Evolutionary conservation across 2,888 invertebrate genomes (phyloP), one percentile per base, ranked within the genome.

Genomic region (Drosophila pegasa): DNA sequence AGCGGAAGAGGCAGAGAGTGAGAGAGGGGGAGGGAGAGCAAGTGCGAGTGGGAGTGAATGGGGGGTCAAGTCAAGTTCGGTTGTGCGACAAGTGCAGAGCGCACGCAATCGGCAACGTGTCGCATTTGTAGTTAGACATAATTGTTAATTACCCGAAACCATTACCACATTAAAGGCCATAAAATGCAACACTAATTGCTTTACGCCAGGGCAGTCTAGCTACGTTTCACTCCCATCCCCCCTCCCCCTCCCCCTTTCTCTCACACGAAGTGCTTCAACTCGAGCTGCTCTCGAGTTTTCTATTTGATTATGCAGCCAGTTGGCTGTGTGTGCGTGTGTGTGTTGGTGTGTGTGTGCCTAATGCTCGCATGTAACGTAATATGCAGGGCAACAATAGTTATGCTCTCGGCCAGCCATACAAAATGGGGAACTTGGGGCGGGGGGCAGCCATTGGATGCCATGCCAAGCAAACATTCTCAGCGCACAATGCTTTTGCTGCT

Each of bases 121-220:
- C 84, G 89, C 88, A 89, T 85, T 86, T 79, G 88, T 87, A 89
- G 84, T 85, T 87, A 87, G 88, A 83, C 88, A 89, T 89, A 89
- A 89, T 85, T 85, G 85, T 85, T 85, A 85, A 85, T 85, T 85
- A 85, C 85, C 89, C 88, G 74, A 85, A 89, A 86, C 85, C 87
- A 88, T 85, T 85, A 85, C 85, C 89, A 88, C 88, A 85, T 85
- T 85, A 89, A 89, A 85, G 85, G 89, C 85, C 88, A 85, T 85
- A 89, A 85, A 85, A 88, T 85, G 89, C 88, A 85, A 88, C 88
- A 85, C 89, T 85, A 85, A 85, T 85, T 89, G 89, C 84, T 86
- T 82, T 77, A 89, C 71, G 77, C 88, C 77, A 79, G 74, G 27
- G 56, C 73, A 41, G 52, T 18, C 50, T 35, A 40, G 29, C 52